These are phyloP conservation scores for Choloepus didactylus DNA, from an alignment of 2,797 vertebrate species.

Conservation along the genomic window DNA sequence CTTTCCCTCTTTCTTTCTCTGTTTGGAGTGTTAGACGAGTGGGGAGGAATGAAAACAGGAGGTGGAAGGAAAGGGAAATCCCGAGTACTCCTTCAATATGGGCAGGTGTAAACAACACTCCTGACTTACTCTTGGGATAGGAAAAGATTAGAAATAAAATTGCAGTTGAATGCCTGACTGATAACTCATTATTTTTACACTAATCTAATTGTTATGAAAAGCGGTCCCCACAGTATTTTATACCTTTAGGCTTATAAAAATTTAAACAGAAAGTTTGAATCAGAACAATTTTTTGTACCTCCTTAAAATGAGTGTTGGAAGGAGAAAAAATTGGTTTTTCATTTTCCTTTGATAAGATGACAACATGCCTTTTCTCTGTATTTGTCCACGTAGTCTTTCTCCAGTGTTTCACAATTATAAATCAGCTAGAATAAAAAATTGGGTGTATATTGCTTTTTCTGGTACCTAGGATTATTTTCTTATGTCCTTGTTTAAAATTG, in stretches of 20 bases:
- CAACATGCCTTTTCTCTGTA: not conserved
- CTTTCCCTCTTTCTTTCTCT: no score
- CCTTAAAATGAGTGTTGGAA: not conserved
- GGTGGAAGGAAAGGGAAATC: no score
- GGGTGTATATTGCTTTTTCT: not conserved
- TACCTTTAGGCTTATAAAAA: not conserved
- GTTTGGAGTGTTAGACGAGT: not conserved
- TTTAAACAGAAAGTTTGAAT: not conserved
- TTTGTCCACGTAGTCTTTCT: not conserved
- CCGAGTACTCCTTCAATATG: not conserved
- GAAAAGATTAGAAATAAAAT: not conserved
- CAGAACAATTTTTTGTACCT: not conserved
- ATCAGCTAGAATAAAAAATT: not conserved
- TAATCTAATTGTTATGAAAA: not conserved
- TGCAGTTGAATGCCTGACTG: not conserved
- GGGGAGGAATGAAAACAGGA: not conserved
- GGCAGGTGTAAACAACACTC: not conserved
- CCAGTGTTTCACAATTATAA: not conserved
- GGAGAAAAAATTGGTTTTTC: not conserved
- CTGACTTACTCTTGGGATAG: not conserved
- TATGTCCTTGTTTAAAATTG: not conserved
- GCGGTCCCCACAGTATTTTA: not conserved
- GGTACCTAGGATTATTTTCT: not conserved
- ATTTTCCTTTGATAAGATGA: not conserved
- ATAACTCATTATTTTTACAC: not conserved